Percentiles rank a stretch among this genome's conserved stretches.
phyloP scores from a whole-genome alignment of 2,888 invertebrate species.

The Brachypalpus laphriformis region DNA sequence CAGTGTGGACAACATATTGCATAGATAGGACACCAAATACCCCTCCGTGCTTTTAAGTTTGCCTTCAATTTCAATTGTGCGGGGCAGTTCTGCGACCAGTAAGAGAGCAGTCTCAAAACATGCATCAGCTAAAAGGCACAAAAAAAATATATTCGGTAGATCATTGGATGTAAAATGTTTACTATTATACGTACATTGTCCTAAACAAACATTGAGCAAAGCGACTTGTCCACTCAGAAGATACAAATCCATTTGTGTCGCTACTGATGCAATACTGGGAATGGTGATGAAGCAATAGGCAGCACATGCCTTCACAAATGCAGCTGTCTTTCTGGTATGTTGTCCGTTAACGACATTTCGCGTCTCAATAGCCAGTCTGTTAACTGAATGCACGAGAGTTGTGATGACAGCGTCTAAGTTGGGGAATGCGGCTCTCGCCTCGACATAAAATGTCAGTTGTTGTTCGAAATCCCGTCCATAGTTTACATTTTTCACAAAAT shows the following conservation, averaged over 20 bases:
- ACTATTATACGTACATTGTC: too few species aligned
- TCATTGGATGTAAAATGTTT: too few species aligned
- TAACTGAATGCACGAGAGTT: constrained; percentile 94
- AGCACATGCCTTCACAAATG: constrained; percentile 96
- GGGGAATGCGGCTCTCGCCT: constrained; percentile 94
- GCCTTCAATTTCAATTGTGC: constrained; percentile 88
- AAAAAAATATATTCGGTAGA: too few species aligned
- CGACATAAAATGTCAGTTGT: constrained; percentile 96
- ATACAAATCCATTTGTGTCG: constrained; percentile 92
- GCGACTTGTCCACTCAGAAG: constrained; percentile 94
- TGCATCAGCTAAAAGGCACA: constrained; percentile 92
- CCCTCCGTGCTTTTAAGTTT: constrained; percentile 89
- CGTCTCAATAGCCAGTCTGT: constrained; percentile 89
- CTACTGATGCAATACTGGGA: constrained; percentile 94
- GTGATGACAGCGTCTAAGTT: constrained; percentile 94
- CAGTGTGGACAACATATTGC: constrained; percentile 91
- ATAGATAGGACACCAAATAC: constrained; percentile 88
- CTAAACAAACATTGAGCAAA: constrained; percentile 93
- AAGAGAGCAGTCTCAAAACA: constrained; percentile 95
- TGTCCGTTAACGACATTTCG: constrained; percentile 88
- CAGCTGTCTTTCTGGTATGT: constrained; percentile 91
- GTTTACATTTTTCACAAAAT: constrained; percentile 90
- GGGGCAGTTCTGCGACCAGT: constrained; percentile 90
- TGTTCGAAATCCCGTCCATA: constrained; percentile 95
- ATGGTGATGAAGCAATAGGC: constrained; percentile 98